Evolutionary conservation across 2,113 vertebrate species (phyloP), one percentile per base, ranked within the genome.

Genomic region (Todiramphus saurophagus): DNA sequence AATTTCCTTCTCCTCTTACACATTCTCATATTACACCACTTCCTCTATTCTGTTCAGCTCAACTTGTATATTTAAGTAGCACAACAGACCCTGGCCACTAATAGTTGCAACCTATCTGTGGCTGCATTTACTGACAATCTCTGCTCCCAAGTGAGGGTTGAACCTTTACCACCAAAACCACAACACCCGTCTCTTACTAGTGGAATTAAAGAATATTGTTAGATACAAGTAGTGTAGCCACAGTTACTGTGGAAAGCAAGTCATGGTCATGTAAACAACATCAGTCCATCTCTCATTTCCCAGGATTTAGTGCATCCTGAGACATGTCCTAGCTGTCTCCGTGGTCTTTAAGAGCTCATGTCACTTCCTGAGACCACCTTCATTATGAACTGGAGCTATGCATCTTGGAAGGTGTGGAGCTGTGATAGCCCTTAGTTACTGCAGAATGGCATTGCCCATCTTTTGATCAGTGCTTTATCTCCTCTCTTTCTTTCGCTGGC

Each of bases 151-250:
- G 33, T 16, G 41, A 21, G 68, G 11, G 75, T 13, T 46, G 14
- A 88, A 80, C 6, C 16, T 79, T 70, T 87, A 70, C 35, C 51
- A 63, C n/a, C 28, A 73, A 94, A 88, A 59, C 58, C 75, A 91
- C 46, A 60, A 73, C 53, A 59, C 18, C 6, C 4, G 0, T 16
- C 24, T 78, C 56, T 67, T 69, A 25, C 37, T 33, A 58, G n/a
- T 11, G 87, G 70, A 91, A 67, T 79, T 84, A 46, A 83, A 75
- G 21, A 48, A 87, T 62, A 56, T 13, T 60, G 1, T 59, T 28
- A 77, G 44, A 68, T 23, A 63, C n/a, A 68, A 79, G 15, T 19
- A 62, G 20, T n/a, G 62, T 31, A 51, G 74, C 68, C 68, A 44
- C 19, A 66, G 18, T 62, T 83, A 62, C 14, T 35, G 33, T 33